phyloP scores from a whole-genome alignment of 1,140 invertebrate genomes.

The Heliconius nattereri region DNA sequence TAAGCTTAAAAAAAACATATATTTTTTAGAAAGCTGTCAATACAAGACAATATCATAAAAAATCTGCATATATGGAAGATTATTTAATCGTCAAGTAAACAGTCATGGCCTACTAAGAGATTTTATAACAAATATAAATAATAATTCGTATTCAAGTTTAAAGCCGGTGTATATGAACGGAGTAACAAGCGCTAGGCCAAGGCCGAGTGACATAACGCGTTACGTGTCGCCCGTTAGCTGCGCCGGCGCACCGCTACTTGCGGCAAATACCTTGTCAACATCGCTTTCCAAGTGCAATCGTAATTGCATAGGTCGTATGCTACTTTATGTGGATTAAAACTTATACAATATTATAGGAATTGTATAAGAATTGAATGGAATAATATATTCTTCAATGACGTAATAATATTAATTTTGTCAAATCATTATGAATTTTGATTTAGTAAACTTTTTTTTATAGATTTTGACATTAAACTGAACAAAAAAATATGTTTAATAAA shows the following conservation, averaged over 20 bases:
- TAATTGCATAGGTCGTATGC: conserved; percentile 13
- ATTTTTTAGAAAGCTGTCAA: no score
- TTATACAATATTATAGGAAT: neutral
- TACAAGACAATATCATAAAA: no score
- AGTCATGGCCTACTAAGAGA: conserved; percentile 7
- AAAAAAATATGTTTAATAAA: neutral
- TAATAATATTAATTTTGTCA: neutral
- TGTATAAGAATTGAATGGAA: neutral
- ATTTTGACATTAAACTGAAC: no score
- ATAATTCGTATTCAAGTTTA: conserved; percentile 35
- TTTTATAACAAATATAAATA: conserved; percentile 12
- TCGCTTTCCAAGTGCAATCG: conserved; percentile 10
- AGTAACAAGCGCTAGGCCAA: conserved; percentile 68
- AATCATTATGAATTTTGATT: neutral
- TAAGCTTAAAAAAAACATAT: no score
- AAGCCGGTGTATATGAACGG: conserved; percentile 47
- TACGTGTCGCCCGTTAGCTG: conserved; percentile 68
- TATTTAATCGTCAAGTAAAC: neutral
- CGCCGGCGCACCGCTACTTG: conserved; percentile 54
- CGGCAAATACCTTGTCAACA: conserved; percentile 37
- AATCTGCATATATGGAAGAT: neutral
- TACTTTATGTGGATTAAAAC: conserved; percentile 1
- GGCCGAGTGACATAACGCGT: conserved; percentile 76
- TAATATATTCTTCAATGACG: neutral
- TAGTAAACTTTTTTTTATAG: neutral